Evolutionary conservation across 2,888 invertebrate genomes (phyloP), one percentile per base, ranked within the genome.

Genomic region (Pseudococcus longispinus): DNA sequence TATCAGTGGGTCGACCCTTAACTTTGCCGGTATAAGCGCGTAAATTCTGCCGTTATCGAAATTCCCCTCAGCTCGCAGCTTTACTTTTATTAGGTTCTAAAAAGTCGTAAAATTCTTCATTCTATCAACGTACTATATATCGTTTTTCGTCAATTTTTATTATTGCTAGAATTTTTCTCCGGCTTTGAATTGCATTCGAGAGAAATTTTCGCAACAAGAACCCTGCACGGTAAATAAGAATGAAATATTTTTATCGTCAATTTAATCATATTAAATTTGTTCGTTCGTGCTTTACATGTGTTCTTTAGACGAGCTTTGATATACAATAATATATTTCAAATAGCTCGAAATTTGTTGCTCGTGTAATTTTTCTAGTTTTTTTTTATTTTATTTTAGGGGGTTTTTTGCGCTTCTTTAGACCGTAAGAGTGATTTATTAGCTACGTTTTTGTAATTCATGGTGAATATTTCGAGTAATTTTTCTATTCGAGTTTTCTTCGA

Each of bases 51-150:
- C 70, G 70, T 85, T 85, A 85, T 85, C 85, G 65, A 85, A 85
- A 85, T 85, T 85, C 85, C 60, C 85, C 85, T 85, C 85, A 70
- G 85, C 85, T 85, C 20, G 23, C 42, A 65, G 85, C 65, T 85
- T 85, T 85, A 85, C 60, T 85, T 85, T 85, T 85, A 85, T 85
- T 85, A 70, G 65, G 85, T 85, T 85, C 85, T 85, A 85, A 85
- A 85, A 85, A 85, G 85, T 85, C 85, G 85, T 85, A 85, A 85
- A 85, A 85, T 85, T 85, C 85, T 65, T 42, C 65, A 85, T 85
- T 85, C 85, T 85, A 85, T 85, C 85, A 85, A 44, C 85, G 85
- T 85, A 37, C 37, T 37, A 65, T 70, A 70, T 85, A 85, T 85
- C 85, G 85, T 65, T 65, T 85, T 70, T 70, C 65, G 85, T 85